Evolutionary conservation across 2,113 vertebrate genomes (phyloP), one percentile per base, ranked within the genome.

Genomic region (Myotis yumanensis): DNA sequence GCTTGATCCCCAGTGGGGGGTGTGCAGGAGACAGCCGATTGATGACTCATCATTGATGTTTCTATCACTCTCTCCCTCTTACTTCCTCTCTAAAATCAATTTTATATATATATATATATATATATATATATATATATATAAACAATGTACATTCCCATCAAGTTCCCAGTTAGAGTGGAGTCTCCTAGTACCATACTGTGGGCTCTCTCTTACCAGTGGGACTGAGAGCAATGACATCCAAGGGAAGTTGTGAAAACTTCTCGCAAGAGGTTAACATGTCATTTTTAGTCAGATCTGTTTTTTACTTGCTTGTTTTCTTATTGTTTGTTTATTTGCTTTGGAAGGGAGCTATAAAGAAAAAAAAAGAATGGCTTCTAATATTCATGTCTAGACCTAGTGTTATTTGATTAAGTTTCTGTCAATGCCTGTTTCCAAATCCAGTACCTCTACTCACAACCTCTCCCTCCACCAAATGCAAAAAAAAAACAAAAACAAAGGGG

Each of bases 271-370:
- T 82, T 69, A 95, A 92, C 20, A 86, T 59, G 35, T 62, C 46
- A 35, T 76, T 93, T 90, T 18, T 75, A 80, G 40, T 93, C 66
- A 71, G 82, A 57, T 77, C 32, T 46, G 43, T 80, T 87, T 91
- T 77, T n/a, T 6, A 14, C 57, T 71, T 96, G 69, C 30, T 76
- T 89, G 79, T 71, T 73, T 93, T 89, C 75, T 93, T 87, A 83
- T n/a, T 20, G 7, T 76, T 73, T 54, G 51, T 77, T 85, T 86
- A 40, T 85, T 75, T 69, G 69, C 79, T 83, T 89, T 91, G 46
- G 69, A 73, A 93, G 48, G 25, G 43, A 28, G 12, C 23, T 64
- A 11, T 69, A 16, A 59, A 57, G 18, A 48, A 87, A 8, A 73
- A 77, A 88, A 80, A 51, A 54, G 64, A 12, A n/a, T 48, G 35